phyloP scores from a whole-genome alignment of 2,797 vertebrate genomes.

The Pipistrellus pipistrellus region DNA sequence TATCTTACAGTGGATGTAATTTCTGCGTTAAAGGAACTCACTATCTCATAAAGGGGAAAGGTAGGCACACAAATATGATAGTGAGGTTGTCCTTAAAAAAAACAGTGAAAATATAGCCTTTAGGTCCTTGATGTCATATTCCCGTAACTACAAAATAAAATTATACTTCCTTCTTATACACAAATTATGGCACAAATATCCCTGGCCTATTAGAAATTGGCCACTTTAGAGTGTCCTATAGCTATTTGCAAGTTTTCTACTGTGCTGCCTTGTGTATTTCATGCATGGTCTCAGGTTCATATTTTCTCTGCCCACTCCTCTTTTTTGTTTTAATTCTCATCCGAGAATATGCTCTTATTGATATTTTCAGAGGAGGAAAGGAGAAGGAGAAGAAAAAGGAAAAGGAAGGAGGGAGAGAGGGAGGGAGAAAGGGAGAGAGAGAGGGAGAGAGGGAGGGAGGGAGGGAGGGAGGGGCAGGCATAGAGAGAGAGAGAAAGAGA shows the following conservation, averaged over 20 bases:
- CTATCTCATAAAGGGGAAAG: neutral
- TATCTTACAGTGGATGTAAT: neutral
- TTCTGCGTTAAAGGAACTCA: slow-evolving; percentile 30
- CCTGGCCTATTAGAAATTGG: neutral
- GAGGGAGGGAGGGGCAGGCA: too few relatives aligned
- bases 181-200: neutral
- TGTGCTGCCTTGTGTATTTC: neutral
- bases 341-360: neutral
- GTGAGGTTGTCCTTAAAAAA: slow-evolving; percentile 40
- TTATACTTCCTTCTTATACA: neutral
- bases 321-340: neutral
- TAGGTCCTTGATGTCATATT: neutral
- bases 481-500: too few relatives aligned
- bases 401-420: neutral
- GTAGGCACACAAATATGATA: neutral
- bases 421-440: too few relatives aligned
- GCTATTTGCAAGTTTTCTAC: neutral
- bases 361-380: neutral
- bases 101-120: neutral
- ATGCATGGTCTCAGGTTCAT: neutral
- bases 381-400: neutral
- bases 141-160: neutral
- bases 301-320: neutral
- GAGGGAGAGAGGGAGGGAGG: too few relatives aligned
- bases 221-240: neutral